Conservation (phyloP, 2,888 invertebrate species). For the Drosophila niveifrons region DNA sequence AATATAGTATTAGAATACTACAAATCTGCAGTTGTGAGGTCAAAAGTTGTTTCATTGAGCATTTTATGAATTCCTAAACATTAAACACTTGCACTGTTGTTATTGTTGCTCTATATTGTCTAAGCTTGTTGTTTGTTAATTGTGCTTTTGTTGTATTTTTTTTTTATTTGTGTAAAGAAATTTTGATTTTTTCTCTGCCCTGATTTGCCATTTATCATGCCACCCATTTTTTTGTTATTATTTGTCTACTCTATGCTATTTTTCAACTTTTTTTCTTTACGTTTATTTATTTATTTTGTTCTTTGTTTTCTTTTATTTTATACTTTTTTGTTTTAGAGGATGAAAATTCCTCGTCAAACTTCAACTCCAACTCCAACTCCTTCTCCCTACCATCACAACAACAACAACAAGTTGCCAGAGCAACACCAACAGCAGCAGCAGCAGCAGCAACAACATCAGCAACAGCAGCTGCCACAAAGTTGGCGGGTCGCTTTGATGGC, state of each 20-base stretch:
- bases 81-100: background rate
- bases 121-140: background rate
- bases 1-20: too few relatives aligned
- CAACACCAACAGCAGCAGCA: slow-evolving; percentile 46
- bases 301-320: slow-evolving; percentile 31
- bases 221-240: slow-evolving; percentile 11
- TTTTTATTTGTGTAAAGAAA: background rate
- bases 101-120: slow-evolving; percentile 7
- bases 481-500: slow-evolving; percentile 30
- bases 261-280: slow-evolving; percentile 24
- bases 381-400: slow-evolving; percentile 59
- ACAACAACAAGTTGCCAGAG: slow-evolving; percentile 57
- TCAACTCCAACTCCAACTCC: slow-evolving; percentile 68
- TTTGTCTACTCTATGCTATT: slow-evolving; percentile 19
- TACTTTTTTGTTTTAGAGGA: slow-evolving; percentile 79
- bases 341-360: slow-evolving; percentile 79
- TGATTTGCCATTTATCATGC: background rate
- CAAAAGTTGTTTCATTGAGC: background rate
- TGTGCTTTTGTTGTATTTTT: slow-evolving; percentile 2
- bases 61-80: background rate
- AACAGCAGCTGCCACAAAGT: slow-evolving; percentile 36
- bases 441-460: slow-evolving; percentile 38
- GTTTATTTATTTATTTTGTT: slow-evolving; percentile 55
- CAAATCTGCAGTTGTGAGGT: background rate
- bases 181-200: background rate